Base-by-base conservation (phyloP, 2,888 invertebrate species). In the Tetrapedia diversipes region DNA sequence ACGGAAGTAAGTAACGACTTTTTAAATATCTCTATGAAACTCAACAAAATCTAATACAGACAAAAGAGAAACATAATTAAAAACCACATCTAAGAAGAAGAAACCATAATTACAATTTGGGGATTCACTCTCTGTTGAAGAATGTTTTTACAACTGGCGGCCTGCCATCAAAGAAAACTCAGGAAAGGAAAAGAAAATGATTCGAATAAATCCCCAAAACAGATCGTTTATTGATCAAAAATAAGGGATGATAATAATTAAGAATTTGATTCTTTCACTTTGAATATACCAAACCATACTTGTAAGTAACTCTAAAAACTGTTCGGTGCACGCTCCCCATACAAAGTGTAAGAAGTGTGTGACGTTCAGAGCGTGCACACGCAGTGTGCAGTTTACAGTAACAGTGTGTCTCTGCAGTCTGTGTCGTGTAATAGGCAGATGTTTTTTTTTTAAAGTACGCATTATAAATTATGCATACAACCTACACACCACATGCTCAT, bases 201-300 rank as follows among this genome's bases (percentile, higher is more conserved):
- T 84, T 82, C 79, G 80, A 78, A 76, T 79, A 80, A 85, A 87
- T 90, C 90, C 89, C 89, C 89, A 90, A 89, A 90, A 88, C 87
- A 90, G 89, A 90, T 88, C 86, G 86, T 89, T 90, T 89, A 88
- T 89, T 89, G 86, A 88, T 89, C 87, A 88, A 90, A 90, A 89
- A 87, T 88, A 89, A 89, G 89, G 88, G 87, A 89, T 80, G 88
- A 89, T 89, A 88, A 87, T 89, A 87, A 87, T 88, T 85, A 89
- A 86, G 85, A 89, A 86, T 87, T 90, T 88, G 89, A 88, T 89
- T 87, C 79, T 88, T 87, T 89, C 87, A 87, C 85, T 88, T 87
- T 84, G 76, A 84, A 87, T 82, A 80, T 89, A 89, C 86, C 89
- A 89, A 90, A 88, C 84, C 87, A 88, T 89, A 88, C 79, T 87